Evolutionary conservation across 2,113 vertebrate species (phyloP).

Genomic region (Felis chaus): DNA sequence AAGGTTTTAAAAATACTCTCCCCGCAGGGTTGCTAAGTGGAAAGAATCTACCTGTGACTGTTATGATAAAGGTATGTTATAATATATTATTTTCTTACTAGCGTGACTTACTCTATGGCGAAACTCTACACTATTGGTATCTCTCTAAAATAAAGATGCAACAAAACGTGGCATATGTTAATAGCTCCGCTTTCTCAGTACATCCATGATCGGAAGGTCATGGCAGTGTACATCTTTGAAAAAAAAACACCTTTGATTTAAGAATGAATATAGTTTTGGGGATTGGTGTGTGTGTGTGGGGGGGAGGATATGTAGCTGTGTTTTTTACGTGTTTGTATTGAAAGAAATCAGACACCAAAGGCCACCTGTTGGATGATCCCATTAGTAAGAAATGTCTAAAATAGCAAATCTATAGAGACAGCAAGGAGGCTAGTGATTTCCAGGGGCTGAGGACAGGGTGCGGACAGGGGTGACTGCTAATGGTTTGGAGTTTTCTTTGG

Average conservation of each 20-base stretch:
- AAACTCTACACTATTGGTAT: fast-evolving
- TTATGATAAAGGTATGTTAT: neutral
- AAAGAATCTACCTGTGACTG: neutral
- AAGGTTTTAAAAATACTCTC: too few relatives aligned
- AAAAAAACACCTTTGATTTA: neutral
- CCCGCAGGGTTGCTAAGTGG: neutral
- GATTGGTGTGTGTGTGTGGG: too few relatives aligned
- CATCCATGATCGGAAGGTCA: neutral
- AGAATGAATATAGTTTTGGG: fast-evolving
- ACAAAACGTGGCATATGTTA: fast-evolving
- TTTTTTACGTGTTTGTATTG: neutral
- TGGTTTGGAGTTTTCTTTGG: neutral
- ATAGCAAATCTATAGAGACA: neutral
- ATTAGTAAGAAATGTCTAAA: neutral
- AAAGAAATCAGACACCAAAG: neutral
- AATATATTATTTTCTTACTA: neutral
- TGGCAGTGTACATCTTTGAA: neutral
- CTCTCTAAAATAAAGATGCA: neutral
- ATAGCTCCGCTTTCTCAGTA: neutral
- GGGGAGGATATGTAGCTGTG: fast-evolving
- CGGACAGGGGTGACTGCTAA: neutral
- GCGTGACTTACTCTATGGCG: fast-evolving
- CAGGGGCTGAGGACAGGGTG: neutral
- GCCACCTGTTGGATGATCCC: neutral
- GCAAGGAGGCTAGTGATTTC: neutral